Percentiles rank a stretch among this genome's conserved stretches.
Conservation (phyloP, 2,113 vertebrate genomes). For the Vulpes vulpes region DNA sequence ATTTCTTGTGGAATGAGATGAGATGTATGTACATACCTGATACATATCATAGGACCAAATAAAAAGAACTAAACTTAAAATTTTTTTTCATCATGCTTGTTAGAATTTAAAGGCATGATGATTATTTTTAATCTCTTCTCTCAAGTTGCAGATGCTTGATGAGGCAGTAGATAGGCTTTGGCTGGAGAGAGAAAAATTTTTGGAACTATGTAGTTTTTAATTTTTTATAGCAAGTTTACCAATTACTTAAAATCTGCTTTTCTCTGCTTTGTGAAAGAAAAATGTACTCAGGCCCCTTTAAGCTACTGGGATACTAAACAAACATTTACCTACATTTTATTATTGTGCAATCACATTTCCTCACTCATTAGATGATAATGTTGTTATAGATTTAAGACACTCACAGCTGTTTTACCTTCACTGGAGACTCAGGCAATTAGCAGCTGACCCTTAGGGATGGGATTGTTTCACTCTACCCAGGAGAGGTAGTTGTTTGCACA, state of each 20-base stretch:
- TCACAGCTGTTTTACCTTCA: background rate
- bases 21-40: background rate
- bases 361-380: slow-evolving; percentile 1
- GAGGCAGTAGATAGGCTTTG: background rate
- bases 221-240: slow-evolving; percentile 9
- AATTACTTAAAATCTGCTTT: slow-evolving; percentile 19
- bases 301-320: background rate
- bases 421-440: slow-evolving; percentile 49
- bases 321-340: background rate
- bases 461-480: background rate
- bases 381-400: slow-evolving; percentile 14
- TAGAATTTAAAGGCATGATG: background rate
- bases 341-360: background rate
- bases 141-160: background rate
- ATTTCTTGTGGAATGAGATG: background rate
- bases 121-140: background rate
- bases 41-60: background rate
- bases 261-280: slow-evolving; percentile 2
- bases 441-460: background rate
- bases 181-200: background rate
- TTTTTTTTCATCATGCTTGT: background rate
- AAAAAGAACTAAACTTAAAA: background rate
- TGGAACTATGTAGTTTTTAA: background rate
- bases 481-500: slow-evolving; percentile 56
- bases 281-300: background rate